Evolutionary conservation across 2,113 vertebrate species (phyloP).

Genomic region (Trichomycterus rosablanca): DNA sequence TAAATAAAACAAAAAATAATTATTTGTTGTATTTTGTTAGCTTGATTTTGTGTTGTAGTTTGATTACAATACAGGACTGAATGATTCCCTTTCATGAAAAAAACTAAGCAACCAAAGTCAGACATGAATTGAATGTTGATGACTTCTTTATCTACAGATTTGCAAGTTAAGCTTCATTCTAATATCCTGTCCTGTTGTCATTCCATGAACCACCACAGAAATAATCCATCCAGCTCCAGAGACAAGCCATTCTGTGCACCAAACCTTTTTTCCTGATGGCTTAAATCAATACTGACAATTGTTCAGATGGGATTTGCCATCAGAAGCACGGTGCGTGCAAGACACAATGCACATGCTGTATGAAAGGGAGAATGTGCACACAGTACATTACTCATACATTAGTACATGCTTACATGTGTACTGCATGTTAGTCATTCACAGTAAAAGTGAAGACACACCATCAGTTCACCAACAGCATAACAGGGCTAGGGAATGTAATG

Average conservation of each 20-base stretch:
- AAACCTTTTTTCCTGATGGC: conserved; percentile 1
- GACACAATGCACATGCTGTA: background rate
- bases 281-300: conserved; percentile 19
- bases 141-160: too few relatives aligned
- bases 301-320: background rate
- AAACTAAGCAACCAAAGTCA: conserved; percentile 21
- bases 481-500: too few relatives aligned
- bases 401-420: background rate
- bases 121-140: conserved; percentile 40
- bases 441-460: too few relatives aligned
- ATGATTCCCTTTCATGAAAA: conserved; percentile 14
- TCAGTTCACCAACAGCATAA: too few relatives aligned
- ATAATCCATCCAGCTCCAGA: conserved; percentile 15
- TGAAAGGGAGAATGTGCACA: background rate
- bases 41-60: conserved; percentile 13
- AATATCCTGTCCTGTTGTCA: too few relatives aligned
- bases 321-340: too few relatives aligned
- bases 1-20: conserved; percentile 1
- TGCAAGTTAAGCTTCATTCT: too few relatives aligned
- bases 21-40: background rate
- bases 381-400: conserved; percentile 14
- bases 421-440: conserved; percentile 24
- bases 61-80: conserved; percentile 25
- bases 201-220: too few relatives aligned
- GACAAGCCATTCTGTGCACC: conserved; percentile 8